phyloP scores from a whole-genome alignment of 2,113 vertebrate genomes.

The Abramis brama region DNA sequence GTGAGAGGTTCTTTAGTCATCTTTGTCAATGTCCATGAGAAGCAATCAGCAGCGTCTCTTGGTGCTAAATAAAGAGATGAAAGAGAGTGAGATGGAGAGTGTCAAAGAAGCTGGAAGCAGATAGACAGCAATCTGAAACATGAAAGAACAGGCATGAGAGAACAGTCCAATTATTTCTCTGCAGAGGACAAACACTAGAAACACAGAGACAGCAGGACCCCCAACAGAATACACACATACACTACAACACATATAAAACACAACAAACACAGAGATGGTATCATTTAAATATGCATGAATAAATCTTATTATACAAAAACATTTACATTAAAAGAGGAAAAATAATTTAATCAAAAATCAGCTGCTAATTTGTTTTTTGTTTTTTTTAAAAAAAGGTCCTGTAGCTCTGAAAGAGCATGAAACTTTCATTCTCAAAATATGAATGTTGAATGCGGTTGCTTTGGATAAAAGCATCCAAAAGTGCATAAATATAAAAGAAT shows the following conservation, averaged over 20 bases:
- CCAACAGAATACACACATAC: not conserved
- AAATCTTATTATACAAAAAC: not conserved
- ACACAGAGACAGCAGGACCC: not conserved
- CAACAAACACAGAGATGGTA: not conserved
- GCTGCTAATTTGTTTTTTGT: not conserved
- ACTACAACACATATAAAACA: not conserved
- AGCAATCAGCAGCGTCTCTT: not conserved
- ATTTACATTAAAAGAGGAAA: not conserved
- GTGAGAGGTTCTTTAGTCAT: slow-evolving; percentile 70
- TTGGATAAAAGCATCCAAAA: not conserved
- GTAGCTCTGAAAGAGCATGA: not conserved
- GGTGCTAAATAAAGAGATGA: slow-evolving; percentile 5
- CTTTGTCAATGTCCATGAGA: slow-evolving; percentile 53
- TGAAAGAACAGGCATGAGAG: not conserved
- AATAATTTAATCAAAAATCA: not conserved
- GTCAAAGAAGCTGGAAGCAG: not conserved
- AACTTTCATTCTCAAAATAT: not conserved
- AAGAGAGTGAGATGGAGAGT: not conserved
- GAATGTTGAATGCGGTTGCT: not conserved
- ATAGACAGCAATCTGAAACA: not conserved
- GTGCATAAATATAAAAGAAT: not conserved
- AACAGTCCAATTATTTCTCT: slow-evolving; percentile 13
- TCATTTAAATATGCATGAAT: not conserved
- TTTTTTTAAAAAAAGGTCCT: not conserved
- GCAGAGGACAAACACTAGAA: slow-evolving; percentile 1